Evolutionary conservation across 2,113 vertebrate genomes (phyloP).

Genomic region (Anolis carolinensis): DNA sequence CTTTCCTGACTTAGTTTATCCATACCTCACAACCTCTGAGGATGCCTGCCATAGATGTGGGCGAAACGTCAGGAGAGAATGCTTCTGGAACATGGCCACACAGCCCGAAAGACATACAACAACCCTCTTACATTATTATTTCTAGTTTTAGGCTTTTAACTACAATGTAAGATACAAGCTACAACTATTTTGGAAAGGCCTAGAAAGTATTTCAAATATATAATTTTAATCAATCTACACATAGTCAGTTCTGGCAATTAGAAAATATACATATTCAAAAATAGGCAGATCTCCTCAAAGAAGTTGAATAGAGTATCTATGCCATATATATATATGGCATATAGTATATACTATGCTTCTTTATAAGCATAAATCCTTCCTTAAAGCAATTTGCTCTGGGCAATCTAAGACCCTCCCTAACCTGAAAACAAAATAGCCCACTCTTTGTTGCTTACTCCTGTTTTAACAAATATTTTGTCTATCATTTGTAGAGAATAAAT

Average conservation of each 20-base stretch:
- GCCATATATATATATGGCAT: too few relatives aligned
- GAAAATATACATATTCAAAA: background rate
- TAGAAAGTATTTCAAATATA: background rate
- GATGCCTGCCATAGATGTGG: too few relatives aligned
- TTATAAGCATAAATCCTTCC: background rate
- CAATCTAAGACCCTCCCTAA: background rate
- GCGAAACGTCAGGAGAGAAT: too few relatives aligned
- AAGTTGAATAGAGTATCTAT: background rate
- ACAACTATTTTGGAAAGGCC: background rate
- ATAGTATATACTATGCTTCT: background rate
- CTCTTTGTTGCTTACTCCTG: background rate
- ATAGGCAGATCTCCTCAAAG: background rate
- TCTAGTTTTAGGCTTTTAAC: background rate
- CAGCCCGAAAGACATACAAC: too few relatives aligned
- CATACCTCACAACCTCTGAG: too few relatives aligned
- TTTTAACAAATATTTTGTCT: background rate
- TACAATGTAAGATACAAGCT: background rate
- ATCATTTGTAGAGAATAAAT: background rate
- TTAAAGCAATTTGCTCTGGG: background rate
- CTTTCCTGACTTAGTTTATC: too few relatives aligned
- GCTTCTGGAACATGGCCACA: too few relatives aligned
- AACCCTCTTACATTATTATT: too few relatives aligned
- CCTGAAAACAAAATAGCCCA: background rate
- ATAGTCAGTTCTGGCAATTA: background rate
- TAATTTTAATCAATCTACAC: background rate